Evolutionary conservation across 2,797 vertebrate genomes (phyloP).

Genomic region (Galaxias olidus): DNA sequence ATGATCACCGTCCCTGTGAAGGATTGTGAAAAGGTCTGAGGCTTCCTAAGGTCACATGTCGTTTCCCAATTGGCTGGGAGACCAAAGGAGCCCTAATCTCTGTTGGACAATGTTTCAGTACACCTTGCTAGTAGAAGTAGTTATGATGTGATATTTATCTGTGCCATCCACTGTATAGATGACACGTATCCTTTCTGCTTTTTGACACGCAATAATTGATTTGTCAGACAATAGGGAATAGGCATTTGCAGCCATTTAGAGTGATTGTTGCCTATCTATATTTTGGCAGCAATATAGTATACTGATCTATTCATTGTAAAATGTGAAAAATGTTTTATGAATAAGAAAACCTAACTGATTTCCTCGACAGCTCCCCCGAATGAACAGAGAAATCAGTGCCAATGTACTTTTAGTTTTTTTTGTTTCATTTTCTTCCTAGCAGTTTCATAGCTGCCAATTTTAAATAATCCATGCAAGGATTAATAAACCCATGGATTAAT

Average conservation of each 20-base stretch:
- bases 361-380: too few relatives aligned
- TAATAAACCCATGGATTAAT: too few relatives aligned
- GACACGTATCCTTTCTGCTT: too few relatives aligned
- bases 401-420: not conserved
- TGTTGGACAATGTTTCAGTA: constrained; percentile 67
- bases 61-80: constrained; percentile 13
- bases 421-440: not conserved
- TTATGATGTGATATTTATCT: constrained; percentile 34
- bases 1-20: constrained; percentile 19
- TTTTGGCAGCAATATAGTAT: too few relatives aligned
- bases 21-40: constrained; percentile 3
- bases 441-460: not conserved
- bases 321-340: too few relatives aligned
- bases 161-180: not conserved
- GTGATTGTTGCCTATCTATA: too few relatives aligned
- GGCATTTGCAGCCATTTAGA: too few relatives aligned
- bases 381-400: not conserved
- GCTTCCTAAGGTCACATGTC: constrained; percentile 7
- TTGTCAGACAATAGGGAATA: too few relatives aligned
- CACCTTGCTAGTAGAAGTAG: not conserved
- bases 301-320: too few relatives aligned
- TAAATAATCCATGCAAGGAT: not conserved
- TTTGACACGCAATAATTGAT: too few relatives aligned
- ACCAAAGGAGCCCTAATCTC: constrained; percentile 42
- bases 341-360: too few relatives aligned